These are phyloP conservation scores for Himalopsyche anomala DNA, from an alignment of 2,888 invertebrate species.

Conservation along the genomic window DNA sequence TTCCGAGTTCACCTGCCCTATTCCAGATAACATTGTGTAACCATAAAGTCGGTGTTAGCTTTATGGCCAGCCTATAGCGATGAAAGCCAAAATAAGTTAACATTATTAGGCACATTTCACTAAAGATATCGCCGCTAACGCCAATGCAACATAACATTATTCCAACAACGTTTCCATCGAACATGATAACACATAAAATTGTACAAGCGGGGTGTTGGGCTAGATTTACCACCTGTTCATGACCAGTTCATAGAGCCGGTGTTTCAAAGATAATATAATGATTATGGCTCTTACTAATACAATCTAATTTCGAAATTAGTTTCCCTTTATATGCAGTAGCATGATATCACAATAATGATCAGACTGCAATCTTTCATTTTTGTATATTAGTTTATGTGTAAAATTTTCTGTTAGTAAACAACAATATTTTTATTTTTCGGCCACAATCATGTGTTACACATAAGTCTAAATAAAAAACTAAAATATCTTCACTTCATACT, in stretches of 20 bases:
- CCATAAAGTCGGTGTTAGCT: conserved; percentile 31
- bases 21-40: conserved; percentile 2
- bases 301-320: conserved; percentile 6
- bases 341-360: background rate
- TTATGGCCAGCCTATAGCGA: conserved; percentile 23
- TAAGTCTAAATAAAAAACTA: too few relatives aligned
- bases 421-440: too few relatives aligned
- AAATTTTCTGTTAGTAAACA: too few relatives aligned
- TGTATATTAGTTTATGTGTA: too few relatives aligned
- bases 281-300: conserved; percentile 10
- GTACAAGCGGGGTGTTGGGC: conserved; percentile 42
- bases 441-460: too few relatives aligned
- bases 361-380: too few relatives aligned
- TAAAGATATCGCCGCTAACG: conserved; percentile 32
- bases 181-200: conserved; percentile 40
- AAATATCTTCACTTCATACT: too few relatives aligned
- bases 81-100: conserved; percentile 40
- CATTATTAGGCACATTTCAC: conserved; percentile 40
- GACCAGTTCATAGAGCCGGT: background rate
- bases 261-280: conserved; percentile 44
- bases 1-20: conserved; percentile 26
- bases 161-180: conserved; percentile 27
- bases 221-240: conserved; percentile 44
- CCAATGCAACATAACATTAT: conserved; percentile 28
- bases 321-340: conserved; percentile 19